A percentile compares a stretch with the other conserved stretches of the same genome.
Evolutionary conservation across 2,797 vertebrate genomes (phyloP).

Genomic region (Leptoclinus maculatus): DNA sequence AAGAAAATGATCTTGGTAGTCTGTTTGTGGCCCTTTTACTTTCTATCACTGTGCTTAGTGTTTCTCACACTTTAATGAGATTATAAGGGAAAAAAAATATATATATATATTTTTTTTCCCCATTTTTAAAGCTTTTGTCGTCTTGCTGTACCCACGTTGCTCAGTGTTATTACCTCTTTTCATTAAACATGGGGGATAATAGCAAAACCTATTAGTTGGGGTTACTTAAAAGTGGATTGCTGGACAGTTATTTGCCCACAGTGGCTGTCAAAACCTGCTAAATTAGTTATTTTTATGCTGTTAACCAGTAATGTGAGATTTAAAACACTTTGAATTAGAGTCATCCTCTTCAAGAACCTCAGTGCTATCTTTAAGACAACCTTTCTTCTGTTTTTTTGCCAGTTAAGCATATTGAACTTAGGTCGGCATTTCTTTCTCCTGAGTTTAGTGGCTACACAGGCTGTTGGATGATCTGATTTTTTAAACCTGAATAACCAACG

Average conservation of each 20-base stretch:
- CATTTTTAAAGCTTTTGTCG: background rate
- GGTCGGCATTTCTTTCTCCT: background rate
- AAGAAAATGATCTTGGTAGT: slow-evolving; percentile 1
- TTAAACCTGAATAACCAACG: background rate
- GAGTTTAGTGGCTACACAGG: background rate
- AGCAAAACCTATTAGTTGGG: background rate
- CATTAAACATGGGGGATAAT: background rate
- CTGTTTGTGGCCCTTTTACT: slow-evolving; percentile 19
- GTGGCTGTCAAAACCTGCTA: background rate
- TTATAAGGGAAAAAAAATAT: slow-evolving; percentile 36
- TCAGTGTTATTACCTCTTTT: background rate
- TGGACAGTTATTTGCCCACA: background rate
- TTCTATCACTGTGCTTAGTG: slow-evolving; percentile 22
- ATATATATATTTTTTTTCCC: no score
- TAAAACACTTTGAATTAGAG: background rate
- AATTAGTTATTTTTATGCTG: background rate
- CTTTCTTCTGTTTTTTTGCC: background rate
- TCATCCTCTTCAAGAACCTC: background rate
- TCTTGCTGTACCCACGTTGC: background rate
- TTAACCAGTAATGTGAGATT: background rate
- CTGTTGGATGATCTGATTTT: background rate
- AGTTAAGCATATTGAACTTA: background rate
- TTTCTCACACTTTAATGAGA: slow-evolving; percentile 31
- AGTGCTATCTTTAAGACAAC: background rate
- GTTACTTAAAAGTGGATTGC: background rate